Conservation (phyloP, 2,113 vertebrate genomes). For the Anolis sagrei region DNA sequence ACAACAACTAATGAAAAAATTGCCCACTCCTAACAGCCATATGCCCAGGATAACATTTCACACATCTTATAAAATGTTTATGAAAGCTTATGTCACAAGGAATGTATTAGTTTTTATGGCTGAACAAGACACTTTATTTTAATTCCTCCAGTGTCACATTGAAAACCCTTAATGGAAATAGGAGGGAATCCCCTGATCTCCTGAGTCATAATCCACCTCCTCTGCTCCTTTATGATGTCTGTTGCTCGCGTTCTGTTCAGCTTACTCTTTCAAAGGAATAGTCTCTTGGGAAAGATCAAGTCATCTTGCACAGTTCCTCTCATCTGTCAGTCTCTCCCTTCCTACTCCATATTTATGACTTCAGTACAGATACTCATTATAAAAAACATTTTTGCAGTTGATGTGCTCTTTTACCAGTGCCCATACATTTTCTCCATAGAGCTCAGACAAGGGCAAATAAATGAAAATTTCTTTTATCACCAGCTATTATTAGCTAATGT, state of each 20-base stretch:
- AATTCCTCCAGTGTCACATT: neutral
- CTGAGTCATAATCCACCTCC: neutral
- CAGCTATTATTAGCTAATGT: neutral
- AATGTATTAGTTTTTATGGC: neutral
- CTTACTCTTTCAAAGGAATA: constrained; percentile 33
- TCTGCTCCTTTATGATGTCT: neutral
- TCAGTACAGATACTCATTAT: constrained; percentile 28
- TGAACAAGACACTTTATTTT: neutral
- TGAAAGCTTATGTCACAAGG: neutral
- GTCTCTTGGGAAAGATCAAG: constrained; percentile 26
- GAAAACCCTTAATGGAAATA: neutral
- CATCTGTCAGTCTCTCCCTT: neutral
- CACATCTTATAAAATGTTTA: neutral
- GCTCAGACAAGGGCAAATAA: neutral
- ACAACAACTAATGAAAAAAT: no score
- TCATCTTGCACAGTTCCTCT: neutral
- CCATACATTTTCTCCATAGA: constrained; percentile 33
- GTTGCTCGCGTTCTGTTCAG: neutral
- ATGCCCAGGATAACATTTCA: neutral
- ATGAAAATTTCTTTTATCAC: constrained; percentile 21
- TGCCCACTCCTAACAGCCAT: neutral
- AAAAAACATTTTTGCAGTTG: constrained; percentile 45
- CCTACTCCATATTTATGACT: neutral
- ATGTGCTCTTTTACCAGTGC: constrained; percentile 30
- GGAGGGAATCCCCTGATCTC: neutral